Conservation (phyloP, 1,140 invertebrate species). For the Leptopilina clavipes region DNA sequence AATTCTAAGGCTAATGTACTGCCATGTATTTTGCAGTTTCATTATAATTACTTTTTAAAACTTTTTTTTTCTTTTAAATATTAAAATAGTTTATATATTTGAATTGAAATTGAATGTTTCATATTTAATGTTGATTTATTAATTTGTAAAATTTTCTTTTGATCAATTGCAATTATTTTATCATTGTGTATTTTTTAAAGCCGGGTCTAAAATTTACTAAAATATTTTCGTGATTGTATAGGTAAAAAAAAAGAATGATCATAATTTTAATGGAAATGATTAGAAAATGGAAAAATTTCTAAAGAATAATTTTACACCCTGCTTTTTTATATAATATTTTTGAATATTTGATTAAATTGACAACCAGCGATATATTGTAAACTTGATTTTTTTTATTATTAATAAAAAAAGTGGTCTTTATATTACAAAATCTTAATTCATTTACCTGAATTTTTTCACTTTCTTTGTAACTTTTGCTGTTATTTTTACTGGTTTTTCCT, state of each 20-base stretch:
- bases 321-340: neutral
- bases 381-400: conserved; percentile 33
- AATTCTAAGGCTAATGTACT: conserved; percentile 3
- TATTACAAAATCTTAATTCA: neutral
- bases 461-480: neutral
- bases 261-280: neutral
- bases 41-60: neutral
- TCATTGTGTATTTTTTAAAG: neutral
- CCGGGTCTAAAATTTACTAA: neutral
- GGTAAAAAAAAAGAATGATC: neutral
- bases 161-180: neutral
- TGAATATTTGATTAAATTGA: neutral
- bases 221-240: too few species aligned
- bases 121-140: too few species aligned
- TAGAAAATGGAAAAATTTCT: neutral
- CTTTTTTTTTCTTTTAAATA: conserved; percentile 82
- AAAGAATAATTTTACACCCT: neutral
- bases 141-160: neutral
- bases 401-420: neutral
- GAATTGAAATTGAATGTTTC: neutral
- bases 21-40: neutral
- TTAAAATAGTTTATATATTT: conserved; percentile 58
- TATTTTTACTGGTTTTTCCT: conserved; percentile 10
- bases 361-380: conserved; percentile 6
- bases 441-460: neutral